Evolutionary conservation across 1,140 invertebrate species (phyloP).

Genomic region (Zaprionus tsacasi): DNA sequence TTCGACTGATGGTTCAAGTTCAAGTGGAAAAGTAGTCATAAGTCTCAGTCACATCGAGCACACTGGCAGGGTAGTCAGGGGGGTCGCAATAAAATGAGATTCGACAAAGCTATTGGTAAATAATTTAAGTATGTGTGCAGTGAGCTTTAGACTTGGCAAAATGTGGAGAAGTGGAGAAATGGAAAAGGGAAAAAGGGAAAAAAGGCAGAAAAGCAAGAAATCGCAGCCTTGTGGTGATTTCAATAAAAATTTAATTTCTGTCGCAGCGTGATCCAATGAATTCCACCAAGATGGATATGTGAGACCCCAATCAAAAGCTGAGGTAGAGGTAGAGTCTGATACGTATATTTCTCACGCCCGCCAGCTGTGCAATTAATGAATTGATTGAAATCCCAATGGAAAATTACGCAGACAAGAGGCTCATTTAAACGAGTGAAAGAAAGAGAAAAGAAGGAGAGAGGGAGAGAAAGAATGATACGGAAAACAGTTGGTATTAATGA

Average conservation of each 20-base stretch:
- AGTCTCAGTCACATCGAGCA: slow-evolving; percentile 39
- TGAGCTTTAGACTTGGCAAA: slow-evolving; percentile 20
- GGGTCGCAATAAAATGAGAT: slow-evolving; percentile 50
- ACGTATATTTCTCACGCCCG: neutral
- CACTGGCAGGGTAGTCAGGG: neutral
- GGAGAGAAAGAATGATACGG: neutral
- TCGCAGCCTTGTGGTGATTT: slow-evolving; percentile 27
- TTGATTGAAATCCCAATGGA: slow-evolving; percentile 62
- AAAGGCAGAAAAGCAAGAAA: neutral
- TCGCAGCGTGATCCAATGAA: slow-evolving; percentile 53
- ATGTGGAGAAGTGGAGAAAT: neutral
- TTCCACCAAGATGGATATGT: too few relatives aligned
- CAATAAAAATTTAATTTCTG: slow-evolving; percentile 64
- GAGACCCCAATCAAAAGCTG: slow-evolving; percentile 40
- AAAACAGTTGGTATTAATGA: neutral
- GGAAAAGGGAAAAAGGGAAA: neutral
- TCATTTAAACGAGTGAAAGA: slow-evolving; percentile 10
- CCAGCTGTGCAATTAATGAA: slow-evolving; percentile 58
- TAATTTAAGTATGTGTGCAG: slow-evolving; percentile 70
- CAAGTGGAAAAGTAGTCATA: slow-evolving; percentile 65
- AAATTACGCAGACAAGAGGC: slow-evolving; percentile 22
- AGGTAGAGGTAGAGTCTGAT: slow-evolving; percentile 2
- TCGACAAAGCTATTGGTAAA: slow-evolving; percentile 55
- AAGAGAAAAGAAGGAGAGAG: too few relatives aligned
- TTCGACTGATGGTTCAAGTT: slow-evolving; percentile 55